Evolutionary conservation across 64 coral and sea anemone genomes (phyloP).

Genomic region (Pocillopora verrucosa): DNA sequence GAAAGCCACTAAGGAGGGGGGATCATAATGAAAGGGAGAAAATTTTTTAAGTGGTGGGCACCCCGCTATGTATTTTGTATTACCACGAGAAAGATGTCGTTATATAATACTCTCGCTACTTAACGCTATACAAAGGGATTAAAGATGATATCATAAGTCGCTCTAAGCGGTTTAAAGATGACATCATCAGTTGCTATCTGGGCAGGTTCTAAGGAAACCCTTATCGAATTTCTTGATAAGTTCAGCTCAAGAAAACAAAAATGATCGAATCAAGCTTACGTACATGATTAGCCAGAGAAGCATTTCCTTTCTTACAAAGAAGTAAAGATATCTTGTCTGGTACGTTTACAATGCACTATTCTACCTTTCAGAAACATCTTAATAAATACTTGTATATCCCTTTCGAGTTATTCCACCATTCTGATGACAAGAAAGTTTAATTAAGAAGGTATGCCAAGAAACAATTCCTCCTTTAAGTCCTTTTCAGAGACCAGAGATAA

Average conservation of each 20-base stretch:
- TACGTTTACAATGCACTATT: background rate
- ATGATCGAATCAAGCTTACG: conserved; percentile 21
- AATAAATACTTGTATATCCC: conserved; percentile 43
- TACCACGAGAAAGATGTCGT: no score
- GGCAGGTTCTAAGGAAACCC: background rate
- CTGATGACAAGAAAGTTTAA: conserved; percentile 33
- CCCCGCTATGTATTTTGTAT: no score
- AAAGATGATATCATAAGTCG: no score
- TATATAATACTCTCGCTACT: no score
- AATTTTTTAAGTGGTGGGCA: no score
- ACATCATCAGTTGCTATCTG: no score
- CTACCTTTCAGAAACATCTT: conserved; percentile 21
- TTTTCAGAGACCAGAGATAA: conserved; percentile 6
- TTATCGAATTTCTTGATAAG: background rate
- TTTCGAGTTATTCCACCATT: conserved; percentile 36
- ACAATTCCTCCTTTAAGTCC: conserved; percentile 9
- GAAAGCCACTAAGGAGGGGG: no score
- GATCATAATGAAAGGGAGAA: no score
- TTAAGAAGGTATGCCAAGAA: conserved; percentile 32
- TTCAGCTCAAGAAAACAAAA: background rate
- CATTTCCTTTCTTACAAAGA: background rate
- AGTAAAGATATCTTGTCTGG: no score
- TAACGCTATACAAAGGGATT: no score
- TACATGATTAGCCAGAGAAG: background rate
- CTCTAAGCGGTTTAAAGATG: no score